These are phyloP conservation scores for Heteractis magnifica DNA, from an alignment of 92 coral and sea anemone species.

Conservation along the genomic window DNA sequence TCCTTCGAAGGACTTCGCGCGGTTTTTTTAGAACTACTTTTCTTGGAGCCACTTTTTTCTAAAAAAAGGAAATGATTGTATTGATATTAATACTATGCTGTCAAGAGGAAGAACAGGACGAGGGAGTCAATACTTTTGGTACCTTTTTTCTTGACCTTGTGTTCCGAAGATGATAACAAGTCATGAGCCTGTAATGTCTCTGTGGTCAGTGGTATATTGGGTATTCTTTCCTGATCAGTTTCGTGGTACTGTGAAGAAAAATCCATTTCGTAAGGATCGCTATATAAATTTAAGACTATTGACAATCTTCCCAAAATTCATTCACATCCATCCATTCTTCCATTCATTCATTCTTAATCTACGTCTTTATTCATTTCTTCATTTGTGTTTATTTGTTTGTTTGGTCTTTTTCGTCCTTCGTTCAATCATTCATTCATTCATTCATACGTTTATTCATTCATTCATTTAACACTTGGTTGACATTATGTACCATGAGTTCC, in stretches of 20 bases:
- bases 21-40: background rate
- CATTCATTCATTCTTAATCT: background rate
- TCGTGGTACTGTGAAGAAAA: conserved; percentile 6
- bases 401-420: too few relatives aligned
- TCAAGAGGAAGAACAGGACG: too few relatives aligned
- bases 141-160: conserved; percentile 4
- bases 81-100: too few relatives aligned
- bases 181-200: conserved; percentile 35
- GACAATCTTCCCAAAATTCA: too few relatives aligned
- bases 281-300: too few relatives aligned
- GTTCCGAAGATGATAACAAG: background rate
- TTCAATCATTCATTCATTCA: background rate
- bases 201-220: conserved; percentile 24
- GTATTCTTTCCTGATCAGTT: background rate
- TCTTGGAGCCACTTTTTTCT: background rate
- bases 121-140: background rate
- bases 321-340: background rate
- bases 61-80: background rate
- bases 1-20: background rate
- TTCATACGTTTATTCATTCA: background rate
- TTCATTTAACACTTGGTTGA: background rate
- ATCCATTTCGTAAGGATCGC: background rate
- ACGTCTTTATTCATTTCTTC: background rate
- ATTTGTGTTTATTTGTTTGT: too few relatives aligned
- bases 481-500: conserved; percentile 40